Percentiles rank a stretch among this genome's conserved stretches.
These are phyloP conservation scores for Zaprionus capensis DNA, from an alignment of 1,140 invertebrate genomes.

Conservation along the genomic window DNA sequence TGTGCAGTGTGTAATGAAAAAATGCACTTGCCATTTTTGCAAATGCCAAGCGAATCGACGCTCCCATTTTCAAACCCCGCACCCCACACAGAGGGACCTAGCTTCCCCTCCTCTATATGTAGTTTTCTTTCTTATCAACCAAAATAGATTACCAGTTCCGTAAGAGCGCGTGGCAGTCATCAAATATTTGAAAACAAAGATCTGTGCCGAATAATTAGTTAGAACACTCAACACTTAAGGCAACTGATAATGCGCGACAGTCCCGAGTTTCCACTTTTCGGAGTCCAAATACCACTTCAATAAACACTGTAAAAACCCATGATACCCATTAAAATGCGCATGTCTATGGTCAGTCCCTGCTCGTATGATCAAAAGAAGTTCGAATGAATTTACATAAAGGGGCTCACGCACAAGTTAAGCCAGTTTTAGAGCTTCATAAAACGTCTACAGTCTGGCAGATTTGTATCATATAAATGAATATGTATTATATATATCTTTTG, in stretches of 20 bases:
- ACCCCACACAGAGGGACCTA: background rate
- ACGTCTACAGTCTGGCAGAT: background rate
- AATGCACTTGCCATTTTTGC: slow-evolving; percentile 49
- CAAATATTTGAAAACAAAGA: slow-evolving; percentile 42
- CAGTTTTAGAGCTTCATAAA: slow-evolving; percentile 17
- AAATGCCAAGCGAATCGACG: slow-evolving; percentile 27
- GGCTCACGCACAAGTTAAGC: slow-evolving; percentile 1
- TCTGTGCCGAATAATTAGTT: slow-evolving; percentile 67
- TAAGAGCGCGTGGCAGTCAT: slow-evolving; percentile 63
- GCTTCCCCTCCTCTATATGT: background rate
- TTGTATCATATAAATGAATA: background rate
- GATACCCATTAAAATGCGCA: slow-evolving; percentile 19
- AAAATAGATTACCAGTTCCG: slow-evolving; percentile 36
- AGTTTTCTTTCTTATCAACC: slow-evolving; percentile 23
- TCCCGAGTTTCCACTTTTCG: background rate
- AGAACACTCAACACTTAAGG: slow-evolving; percentile 16
- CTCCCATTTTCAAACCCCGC: background rate
- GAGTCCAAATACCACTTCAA: background rate
- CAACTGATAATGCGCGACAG: slow-evolving; percentile 22
- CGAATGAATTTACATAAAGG: background rate
- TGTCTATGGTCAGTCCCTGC: slow-evolving; percentile 29
- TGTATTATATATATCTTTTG: background rate
- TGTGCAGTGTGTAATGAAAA: slow-evolving; percentile 2
- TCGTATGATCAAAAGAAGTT: background rate
- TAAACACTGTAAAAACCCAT: background rate